Percentiles rank a stretch among this genome's conserved stretches.
phyloP scores from a whole-genome alignment of 2,113 vertebrate species.

The Takifugu bimaculatus region DNA sequence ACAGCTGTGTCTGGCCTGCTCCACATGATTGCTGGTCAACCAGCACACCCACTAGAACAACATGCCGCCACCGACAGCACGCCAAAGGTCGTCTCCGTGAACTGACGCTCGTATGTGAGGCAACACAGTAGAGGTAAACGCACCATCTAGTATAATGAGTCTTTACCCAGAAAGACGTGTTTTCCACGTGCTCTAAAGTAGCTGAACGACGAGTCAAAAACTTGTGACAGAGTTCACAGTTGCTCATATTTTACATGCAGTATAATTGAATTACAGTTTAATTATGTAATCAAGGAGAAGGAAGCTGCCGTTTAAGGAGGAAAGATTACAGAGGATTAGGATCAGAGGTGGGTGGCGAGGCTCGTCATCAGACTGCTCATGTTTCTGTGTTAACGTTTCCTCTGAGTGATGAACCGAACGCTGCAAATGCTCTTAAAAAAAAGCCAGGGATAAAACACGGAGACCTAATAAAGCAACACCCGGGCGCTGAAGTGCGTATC shows the following conservation, averaged over 20 bases:
- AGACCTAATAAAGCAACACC: too few relatives aligned
- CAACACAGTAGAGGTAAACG: slow-evolving; percentile 9
- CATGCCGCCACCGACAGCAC: slow-evolving; percentile 26
- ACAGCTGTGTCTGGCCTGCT: slow-evolving; percentile 66
- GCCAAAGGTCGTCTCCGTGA: slow-evolving; percentile 26
- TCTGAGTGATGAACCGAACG: not conserved
- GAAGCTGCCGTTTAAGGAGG: not conserved
- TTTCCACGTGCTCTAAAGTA: slow-evolving; percentile 1
- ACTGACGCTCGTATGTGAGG: slow-evolving; percentile 27
- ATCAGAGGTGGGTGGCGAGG: not conserved
- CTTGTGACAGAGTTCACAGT: not conserved
- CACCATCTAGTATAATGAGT: slow-evolving; percentile 9
- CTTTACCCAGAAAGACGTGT: not conserved
- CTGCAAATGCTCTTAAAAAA: too few relatives aligned
- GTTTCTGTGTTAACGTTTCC: not conserved
- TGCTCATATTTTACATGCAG: slow-evolving; percentile 6
- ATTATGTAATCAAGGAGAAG: slow-evolving; percentile 11
- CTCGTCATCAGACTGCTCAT: not conserved
- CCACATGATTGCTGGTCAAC: slow-evolving; percentile 37
- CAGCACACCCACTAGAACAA: slow-evolving; percentile 33
- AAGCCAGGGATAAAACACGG: too few relatives aligned
- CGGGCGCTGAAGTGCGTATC: too few relatives aligned
- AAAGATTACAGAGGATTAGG: not conserved
- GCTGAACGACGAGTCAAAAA: not conserved
- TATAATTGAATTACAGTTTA: slow-evolving; percentile 27